These are phyloP conservation scores for Macropus fuliginosus DNA, from an alignment of 2,797 vertebrate genomes.

Conservation along the genomic window DNA sequence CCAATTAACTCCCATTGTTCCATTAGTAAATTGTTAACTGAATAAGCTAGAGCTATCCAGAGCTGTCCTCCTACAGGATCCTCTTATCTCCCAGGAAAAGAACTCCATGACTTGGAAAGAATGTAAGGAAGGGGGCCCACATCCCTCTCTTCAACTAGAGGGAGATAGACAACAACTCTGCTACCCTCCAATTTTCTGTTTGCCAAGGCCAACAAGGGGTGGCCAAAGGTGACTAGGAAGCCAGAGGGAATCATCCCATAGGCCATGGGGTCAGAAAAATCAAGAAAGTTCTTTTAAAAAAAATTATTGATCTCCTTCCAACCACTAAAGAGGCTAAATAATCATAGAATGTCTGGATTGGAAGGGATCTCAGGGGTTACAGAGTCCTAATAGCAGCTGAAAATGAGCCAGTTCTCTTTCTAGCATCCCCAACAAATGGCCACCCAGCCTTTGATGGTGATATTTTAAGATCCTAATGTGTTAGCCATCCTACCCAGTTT, in stretches of 20 bases:
- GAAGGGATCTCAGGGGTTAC: not conserved
- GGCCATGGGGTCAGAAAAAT: not conserved
- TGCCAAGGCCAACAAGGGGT: not conserved
- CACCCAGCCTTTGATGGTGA: not conserved
- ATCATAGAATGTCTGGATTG: not conserved
- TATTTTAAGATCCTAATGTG: not conserved
- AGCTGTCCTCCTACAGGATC: slow-evolving; percentile 6
- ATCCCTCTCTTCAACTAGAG: not conserved
- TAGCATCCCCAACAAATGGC: not conserved
- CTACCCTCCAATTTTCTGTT: not conserved
- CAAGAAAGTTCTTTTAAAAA: not conserved
- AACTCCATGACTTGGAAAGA: not conserved
- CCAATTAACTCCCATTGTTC: slow-evolving; percentile 63
- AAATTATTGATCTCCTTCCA: not conserved
- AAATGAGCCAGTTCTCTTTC: not conserved
- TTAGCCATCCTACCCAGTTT: not conserved
- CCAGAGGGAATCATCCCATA: not conserved
- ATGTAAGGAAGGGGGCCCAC: not conserved
- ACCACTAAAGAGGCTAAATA: not conserved
- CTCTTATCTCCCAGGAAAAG: slow-evolving; percentile 21
- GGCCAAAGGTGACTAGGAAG: not conserved
- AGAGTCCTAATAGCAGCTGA: not conserved
- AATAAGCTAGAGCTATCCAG: slow-evolving; percentile 3
- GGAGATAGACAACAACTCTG: not conserved
- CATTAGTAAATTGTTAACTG: slow-evolving; percentile 66